These are phyloP conservation scores for Anthopleura xanthogrammica DNA, from an alignment of 92 coral and sea anemone species.

Conservation along the genomic window DNA sequence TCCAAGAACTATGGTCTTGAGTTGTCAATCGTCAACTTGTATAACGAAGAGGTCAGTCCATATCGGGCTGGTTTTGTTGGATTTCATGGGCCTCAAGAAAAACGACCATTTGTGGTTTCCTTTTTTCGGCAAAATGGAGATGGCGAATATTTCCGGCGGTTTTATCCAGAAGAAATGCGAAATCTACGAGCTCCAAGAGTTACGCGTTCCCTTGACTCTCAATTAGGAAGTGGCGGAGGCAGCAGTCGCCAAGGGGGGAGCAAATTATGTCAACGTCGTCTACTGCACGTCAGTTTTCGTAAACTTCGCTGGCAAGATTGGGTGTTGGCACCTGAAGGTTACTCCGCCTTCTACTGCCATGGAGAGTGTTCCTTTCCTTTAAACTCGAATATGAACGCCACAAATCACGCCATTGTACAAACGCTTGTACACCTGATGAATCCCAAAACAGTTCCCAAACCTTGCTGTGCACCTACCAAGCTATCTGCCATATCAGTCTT, in stretches of 20 bases:
- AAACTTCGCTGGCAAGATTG: slow-evolving; percentile 84
- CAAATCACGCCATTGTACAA: slow-evolving; percentile 91
- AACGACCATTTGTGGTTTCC: slow-evolving; percentile 85
- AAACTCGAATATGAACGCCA: slow-evolving; percentile 66
- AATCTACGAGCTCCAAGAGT: slow-evolving; percentile 48
- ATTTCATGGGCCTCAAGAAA: slow-evolving; percentile 85
- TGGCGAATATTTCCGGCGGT: slow-evolving; percentile 15
- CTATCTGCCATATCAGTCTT: slow-evolving; percentile 69
- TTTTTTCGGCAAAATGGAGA: slow-evolving; percentile 66
- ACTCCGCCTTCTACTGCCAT: slow-evolving; percentile 78
- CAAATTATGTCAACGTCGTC: slow-evolving; percentile 62
- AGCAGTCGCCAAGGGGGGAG: slow-evolving; percentile 23
- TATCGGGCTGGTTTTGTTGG: slow-evolving; percentile 75
- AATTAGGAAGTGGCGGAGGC: slow-evolving; percentile 29
- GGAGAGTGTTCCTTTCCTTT: slow-evolving; percentile 89
- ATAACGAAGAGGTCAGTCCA: slow-evolving; percentile 53
- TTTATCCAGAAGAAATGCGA: slow-evolving; percentile 30
- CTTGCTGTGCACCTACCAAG: slow-evolving; percentile 92
- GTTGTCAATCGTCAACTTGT: slow-evolving; percentile 55
- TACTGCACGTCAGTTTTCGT: slow-evolving; percentile 75
- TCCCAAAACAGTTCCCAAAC: slow-evolving; percentile 69
- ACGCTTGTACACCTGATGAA: slow-evolving; percentile 79
- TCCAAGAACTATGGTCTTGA: slow-evolving; percentile 77
- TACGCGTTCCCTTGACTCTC: slow-evolving; percentile 52
- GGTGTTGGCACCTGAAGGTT: slow-evolving; percentile 96